A percentile compares a stretch with the other conserved stretches of the same genome.
Evolutionary conservation across 2,113 vertebrate species (phyloP).

Genomic region (Pandion haliaetus): DNA sequence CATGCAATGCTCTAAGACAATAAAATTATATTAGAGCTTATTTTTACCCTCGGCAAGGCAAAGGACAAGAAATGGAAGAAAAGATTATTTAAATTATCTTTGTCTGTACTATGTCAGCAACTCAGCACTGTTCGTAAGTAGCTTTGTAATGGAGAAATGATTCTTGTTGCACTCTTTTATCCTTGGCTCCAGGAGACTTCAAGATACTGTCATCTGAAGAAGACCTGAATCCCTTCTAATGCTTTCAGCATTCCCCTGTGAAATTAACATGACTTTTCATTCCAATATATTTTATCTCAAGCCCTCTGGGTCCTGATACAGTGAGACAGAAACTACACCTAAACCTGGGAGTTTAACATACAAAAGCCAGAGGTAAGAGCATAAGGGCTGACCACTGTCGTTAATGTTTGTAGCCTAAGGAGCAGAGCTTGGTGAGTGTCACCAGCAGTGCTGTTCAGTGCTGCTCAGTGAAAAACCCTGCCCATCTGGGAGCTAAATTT

Average conservation of each 20-base stretch:
- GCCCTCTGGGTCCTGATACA: neutral
- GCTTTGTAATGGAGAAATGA: neutral
- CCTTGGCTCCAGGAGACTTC: neutral
- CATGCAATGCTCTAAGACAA: neutral
- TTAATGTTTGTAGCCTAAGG: neutral
- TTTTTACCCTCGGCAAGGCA: neutral
- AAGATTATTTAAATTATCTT: neutral
- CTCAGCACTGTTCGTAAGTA: neutral
- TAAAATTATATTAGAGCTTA: neutral
- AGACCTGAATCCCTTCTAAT: neutral
- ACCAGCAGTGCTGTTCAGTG: neutral
- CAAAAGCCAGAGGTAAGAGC: neutral
- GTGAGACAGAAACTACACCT: neutral
- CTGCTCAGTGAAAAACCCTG: neutral
- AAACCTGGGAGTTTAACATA: neutral
- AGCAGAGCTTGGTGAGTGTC: rapidly evolving
- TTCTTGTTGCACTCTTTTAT: neutral
- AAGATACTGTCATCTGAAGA: neutral
- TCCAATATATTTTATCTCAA: neutral
- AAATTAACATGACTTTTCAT: neutral
- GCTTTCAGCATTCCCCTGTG: neutral
- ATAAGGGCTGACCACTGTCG: neutral
- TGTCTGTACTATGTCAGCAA: neutral
- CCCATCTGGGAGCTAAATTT: neutral
- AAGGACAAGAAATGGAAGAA: neutral